phyloP scores from a whole-genome alignment of 2,113 vertebrate genomes.

The Prochilodus magdalenae region DNA sequence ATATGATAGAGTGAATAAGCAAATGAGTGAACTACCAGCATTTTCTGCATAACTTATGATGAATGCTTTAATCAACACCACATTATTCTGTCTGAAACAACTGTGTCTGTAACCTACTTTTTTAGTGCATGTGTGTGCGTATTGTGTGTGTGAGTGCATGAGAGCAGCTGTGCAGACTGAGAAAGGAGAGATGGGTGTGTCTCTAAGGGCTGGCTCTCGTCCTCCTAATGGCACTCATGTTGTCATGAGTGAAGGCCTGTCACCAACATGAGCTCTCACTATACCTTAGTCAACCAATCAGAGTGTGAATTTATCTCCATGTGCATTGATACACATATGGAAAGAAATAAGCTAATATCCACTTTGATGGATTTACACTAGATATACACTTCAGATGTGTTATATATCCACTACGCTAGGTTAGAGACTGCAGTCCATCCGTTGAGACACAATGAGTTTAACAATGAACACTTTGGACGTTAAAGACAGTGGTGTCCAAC shows the following conservation, averaged over 20 bases:
- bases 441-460: too few species aligned
- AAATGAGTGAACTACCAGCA: not conserved
- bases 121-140: not conserved
- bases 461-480: too few species aligned
- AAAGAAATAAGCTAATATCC: not conserved
- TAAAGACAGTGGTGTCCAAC: too few species aligned
- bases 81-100: not conserved
- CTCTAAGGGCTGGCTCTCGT: not conserved
- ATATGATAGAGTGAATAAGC: not conserved
- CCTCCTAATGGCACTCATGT: not conserved
- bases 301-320: not conserved
- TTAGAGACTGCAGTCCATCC: too few species aligned
- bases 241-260: constrained; percentile 18
- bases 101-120: constrained; percentile 8
- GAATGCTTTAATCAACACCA: not conserved
- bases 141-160: not conserved
- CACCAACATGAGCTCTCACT: not conserved
- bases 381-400: not conserved
- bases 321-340: not conserved
- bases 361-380: not conserved
- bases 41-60: not conserved
- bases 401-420: not conserved
- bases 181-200: not conserved
- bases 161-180: not conserved
- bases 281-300: not conserved